These are phyloP conservation scores for Lasioglossum figueresi DNA, from an alignment of 2,888 invertebrate species.

Conservation along the genomic window DNA sequence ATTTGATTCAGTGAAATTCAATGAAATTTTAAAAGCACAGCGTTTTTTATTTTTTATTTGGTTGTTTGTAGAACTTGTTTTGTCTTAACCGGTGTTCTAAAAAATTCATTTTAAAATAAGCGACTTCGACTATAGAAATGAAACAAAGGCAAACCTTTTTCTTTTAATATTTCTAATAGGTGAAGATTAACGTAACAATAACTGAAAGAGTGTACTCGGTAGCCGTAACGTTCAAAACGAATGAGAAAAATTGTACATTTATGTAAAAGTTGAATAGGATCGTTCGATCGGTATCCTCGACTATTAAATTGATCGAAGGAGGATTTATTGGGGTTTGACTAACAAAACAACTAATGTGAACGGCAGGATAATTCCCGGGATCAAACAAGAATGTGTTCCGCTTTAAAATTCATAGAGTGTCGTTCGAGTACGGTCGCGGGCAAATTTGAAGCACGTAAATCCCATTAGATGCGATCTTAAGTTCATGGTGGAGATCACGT, in stretches of 20 bases:
- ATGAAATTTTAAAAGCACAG: no score
- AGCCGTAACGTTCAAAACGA: background rate
- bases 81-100: no score
- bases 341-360: background rate
- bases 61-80: no score
- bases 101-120: no score
- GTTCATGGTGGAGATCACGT: conserved; percentile 45
- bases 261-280: background rate
- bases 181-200: no score
- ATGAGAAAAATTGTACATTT: background rate
- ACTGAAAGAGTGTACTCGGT: no score
- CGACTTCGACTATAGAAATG: no score
- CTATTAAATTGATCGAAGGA: background rate
- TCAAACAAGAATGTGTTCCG: background rate
- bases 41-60: no score
- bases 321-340: background rate
- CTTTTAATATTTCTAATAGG: no score
- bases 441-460: conserved; percentile 8
- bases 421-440: background rate
- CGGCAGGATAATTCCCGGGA: background rate
- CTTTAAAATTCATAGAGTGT: conserved; percentile 7
- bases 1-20: no score
- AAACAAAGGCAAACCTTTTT: no score
- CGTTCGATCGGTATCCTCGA: background rate
- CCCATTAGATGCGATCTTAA: conserved; percentile 25